Evolutionary conservation across 2,888 invertebrate species (phyloP).

Genomic region (Himalopsyche tibetana): DNA sequence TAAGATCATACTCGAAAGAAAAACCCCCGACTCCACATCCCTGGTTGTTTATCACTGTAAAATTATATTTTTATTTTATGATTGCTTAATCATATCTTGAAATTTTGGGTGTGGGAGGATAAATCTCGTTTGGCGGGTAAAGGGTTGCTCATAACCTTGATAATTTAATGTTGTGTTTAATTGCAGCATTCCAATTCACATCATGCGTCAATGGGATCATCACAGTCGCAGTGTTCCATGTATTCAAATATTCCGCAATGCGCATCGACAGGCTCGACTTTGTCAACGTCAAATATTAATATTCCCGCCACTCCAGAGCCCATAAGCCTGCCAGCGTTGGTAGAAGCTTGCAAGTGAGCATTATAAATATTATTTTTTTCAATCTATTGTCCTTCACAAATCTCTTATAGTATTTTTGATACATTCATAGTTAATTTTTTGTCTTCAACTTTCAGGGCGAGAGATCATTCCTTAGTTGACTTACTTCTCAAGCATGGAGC

Average conservation of each 20-base stretch:
- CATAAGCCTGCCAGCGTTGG: conserved; percentile 63
- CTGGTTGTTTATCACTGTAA: too few relatives aligned
- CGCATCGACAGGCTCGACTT: neutral
- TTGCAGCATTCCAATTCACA: conserved; percentile 60
- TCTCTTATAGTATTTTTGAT: too few relatives aligned
- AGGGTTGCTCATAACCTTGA: neutral
- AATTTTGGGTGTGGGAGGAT: too few relatives aligned
- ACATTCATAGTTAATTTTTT: neutral
- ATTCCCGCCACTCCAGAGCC: conserved; percentile 56
- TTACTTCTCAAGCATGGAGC: conserved; percentile 88
- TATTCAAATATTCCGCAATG: conserved; percentile 49
- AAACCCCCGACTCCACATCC: too few relatives aligned
- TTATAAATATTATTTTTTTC: too few relatives aligned
- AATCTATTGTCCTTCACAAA: too few relatives aligned
- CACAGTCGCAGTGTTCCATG: conserved; percentile 55
- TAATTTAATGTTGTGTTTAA: neutral
- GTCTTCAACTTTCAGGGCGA: conserved; percentile 71
- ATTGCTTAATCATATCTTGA: too few relatives aligned
- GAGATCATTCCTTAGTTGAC: conserved; percentile 85
- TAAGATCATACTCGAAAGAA: too few relatives aligned
- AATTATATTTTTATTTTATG: too few relatives aligned
- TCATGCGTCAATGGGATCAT: conserved; percentile 53
- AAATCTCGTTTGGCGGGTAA: neutral
- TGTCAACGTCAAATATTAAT: conserved; percentile 43
- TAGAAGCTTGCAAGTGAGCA: conserved; percentile 65